Base-by-base conservation (phyloP, 2,888 invertebrate species). In the Heliconius erato region DNA sequence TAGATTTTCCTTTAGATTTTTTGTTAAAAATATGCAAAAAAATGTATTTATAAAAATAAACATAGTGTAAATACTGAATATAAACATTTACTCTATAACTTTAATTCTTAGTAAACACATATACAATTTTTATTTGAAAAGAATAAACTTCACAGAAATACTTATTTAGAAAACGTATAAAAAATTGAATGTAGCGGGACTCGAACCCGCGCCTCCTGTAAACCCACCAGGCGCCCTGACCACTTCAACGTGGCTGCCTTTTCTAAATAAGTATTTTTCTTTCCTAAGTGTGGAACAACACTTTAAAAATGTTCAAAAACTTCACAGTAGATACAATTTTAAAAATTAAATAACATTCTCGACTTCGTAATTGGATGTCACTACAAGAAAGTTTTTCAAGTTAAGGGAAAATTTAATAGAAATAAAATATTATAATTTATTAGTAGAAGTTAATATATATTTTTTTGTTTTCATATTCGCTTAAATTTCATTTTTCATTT, bases 311-410 rank as follows among this genome's bases (percentile, higher is more conserved):
- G 32, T 32, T 32, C 32, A 32, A 32, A 65, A 63, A 63, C 26
- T 63, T 77, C 35, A 77, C 26, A 65, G 44, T 44, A 65, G 54
- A 65, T 44, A 40, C 26, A 67, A 44, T 26, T 77, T 78, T 28
- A 78, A 78, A 44, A 78, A 40, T 12, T 67, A 67, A 78, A 67
- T 44, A 44, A 44, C 40, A 67, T 78, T 78, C 12, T 4, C 40
- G 26, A 67, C 44, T 26, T 67, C 28, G 44, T 78, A 78, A 78
- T 78, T 67, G 67, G 44, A 78, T 49, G 67, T 67, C 78, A 26
- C 67, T 78, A 44, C 78, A 78, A 49, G 23, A 67, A 78, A 44
- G 67, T 68, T 78, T 78, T 68, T 32, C 7, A 76, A 76, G 32
- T 63, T 63, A 67, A 54, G 35, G 12, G 32, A 63, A 32, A 54